Evolutionary conservation across 2,888 invertebrate genomes (phyloP), one percentile per base, ranked within the genome.

Genomic region (Drosophila mulleri): DNA sequence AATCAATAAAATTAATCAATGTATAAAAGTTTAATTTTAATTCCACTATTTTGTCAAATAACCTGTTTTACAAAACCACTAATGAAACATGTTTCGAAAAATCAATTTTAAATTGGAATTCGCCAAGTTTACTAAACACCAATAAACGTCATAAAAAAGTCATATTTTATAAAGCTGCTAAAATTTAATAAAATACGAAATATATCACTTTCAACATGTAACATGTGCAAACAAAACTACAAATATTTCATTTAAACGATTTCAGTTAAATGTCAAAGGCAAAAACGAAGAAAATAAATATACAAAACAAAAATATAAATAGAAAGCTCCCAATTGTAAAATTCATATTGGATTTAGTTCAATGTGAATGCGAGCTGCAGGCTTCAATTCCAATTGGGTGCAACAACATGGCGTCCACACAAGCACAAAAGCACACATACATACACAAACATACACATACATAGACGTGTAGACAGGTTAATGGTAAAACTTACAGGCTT

Each of bases 401-500:
- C 74, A 82, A 47, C 74, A 70, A 83, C 75, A 83, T 78, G 70
- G 72, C 81, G 59, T 63, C 72, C 83, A 77, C 69, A 67, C 23
- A 54, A 32, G 41, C 53, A 59, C 53, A 60, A 48, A 42, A 54
- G 37, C 47, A 18, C 48, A 66, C 45, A 23, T 6, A 7, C 29
- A 29, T 39, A 45, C 42, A 29, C 23, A 11, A 35, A 23, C 42
- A 39, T 56, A 52, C n/a, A 35, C 52, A 58, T 23, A 35, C 23
- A 32, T 56, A 59, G 12, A 1, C 32, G 12, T 50, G 48, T 50
- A 67, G 72, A 59, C 72, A 68, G 68, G 67, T 73, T 75, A 79
- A 59, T 66, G 71, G 70, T 70, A 67, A 67, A 80, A 84, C 84
- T 84, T 88, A 84, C 84, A 67, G 65, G 83, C 78, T 72, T 88